A percentile compares a stretch with the other conserved stretches of the same genome.
Conservation (phyloP, 2,888 invertebrate genomes). For the Alviniconcha strummeri region DNA sequence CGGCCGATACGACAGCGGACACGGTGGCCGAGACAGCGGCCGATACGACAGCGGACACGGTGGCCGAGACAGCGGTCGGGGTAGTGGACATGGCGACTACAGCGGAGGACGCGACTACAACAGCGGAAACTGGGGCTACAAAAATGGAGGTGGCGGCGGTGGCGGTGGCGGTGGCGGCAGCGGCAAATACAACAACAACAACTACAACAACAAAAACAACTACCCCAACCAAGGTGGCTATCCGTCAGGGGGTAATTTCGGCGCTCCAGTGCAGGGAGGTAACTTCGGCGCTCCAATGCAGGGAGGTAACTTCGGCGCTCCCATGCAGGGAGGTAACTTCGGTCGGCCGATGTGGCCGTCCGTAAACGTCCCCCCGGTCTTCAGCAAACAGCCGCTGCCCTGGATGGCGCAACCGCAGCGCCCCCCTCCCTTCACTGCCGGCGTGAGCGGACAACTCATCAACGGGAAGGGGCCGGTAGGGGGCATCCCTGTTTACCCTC, state of each 20-base stretch:
- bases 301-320: background rate
- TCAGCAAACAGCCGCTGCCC: background rate
- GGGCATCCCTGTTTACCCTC: background rate
- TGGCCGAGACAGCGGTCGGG: background rate
- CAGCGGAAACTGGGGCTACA: background rate
- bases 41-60: no score
- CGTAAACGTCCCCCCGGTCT: background rate
- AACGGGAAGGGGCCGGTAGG: background rate
- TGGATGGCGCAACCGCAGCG: background rate
- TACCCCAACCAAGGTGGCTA: background rate
- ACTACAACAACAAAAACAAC: background rate
- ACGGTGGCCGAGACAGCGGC: no score
- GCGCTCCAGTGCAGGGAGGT: background rate
- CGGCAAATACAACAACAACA: background rate
- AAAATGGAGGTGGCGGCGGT: background rate
- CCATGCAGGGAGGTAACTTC: background rate
- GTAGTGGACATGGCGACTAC: background rate
- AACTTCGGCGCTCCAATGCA: background rate
- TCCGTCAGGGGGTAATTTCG: no score
- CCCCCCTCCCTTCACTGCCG: background rate
- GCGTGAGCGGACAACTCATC: background rate
- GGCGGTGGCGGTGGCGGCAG: background rate
- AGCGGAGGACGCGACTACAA: background rate
- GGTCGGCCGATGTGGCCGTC: background rate
- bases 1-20: background rate